A percentile compares a stretch with the other conserved stretches of the same genome.
Evolutionary conservation across 2,888 invertebrate genomes (phyloP).

Genomic region (Sinotaia quadrata): DNA sequence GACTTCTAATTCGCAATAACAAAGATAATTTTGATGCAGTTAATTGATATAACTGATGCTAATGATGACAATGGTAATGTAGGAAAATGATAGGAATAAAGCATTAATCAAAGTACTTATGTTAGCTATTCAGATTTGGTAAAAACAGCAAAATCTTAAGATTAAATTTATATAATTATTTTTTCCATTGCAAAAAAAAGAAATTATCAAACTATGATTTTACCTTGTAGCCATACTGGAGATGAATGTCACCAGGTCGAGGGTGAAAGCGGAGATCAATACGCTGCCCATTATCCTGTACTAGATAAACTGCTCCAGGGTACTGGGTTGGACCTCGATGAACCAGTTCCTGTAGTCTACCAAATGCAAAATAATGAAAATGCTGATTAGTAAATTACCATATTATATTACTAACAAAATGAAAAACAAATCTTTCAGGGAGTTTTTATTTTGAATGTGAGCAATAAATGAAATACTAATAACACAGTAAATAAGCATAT

Average conservation of each 20-base stretch:
- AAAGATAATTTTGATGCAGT: too few relatives aligned
- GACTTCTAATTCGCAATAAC: too few relatives aligned
- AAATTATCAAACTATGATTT: neutral
- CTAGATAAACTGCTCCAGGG: slow-evolving; percentile 99
- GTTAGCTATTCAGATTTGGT: too few relatives aligned
- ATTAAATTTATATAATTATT: neutral
- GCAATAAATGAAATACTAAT: too few relatives aligned
- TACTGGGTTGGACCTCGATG: slow-evolving; percentile 97
- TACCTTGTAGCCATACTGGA: slow-evolving; percentile 71
- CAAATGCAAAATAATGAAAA: neutral
- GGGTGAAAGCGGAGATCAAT: slow-evolving; percentile 99
- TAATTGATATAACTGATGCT: too few relatives aligned
- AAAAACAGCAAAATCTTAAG: neutral
- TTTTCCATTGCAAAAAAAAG: neutral
- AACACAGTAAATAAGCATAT: too few relatives aligned
- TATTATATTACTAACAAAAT: too few relatives aligned
- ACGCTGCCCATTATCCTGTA: slow-evolving; percentile 97
- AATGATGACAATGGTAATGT: too few relatives aligned
- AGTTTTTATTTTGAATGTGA: too few relatives aligned
- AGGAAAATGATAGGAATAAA: too few relatives aligned
- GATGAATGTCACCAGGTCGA: slow-evolving; percentile 77
- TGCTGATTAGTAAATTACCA: neutral
- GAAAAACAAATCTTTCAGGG: too few relatives aligned
- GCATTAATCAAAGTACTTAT: too few relatives aligned
- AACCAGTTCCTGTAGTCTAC: slow-evolving; percentile 89